Evolutionary conservation across 2,888 invertebrate genomes (phyloP).

Genomic region (Spodoptera exigua): DNA sequence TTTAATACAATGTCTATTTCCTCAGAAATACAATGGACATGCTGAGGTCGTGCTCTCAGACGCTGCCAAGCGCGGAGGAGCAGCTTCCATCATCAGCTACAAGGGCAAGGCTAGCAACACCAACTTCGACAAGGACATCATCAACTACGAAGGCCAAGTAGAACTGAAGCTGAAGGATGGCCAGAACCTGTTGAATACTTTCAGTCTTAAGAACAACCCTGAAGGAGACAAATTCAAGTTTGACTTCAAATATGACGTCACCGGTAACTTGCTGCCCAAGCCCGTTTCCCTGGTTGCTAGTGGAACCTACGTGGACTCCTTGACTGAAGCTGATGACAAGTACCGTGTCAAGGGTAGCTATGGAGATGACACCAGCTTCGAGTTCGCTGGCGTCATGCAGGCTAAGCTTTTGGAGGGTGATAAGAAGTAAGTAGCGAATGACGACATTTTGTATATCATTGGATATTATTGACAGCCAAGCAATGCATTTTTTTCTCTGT

Average conservation of each 20-base stretch:
- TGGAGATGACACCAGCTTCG: conserved; percentile 79
- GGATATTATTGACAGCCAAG: too few species aligned
- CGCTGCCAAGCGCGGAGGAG: conserved; percentile 76
- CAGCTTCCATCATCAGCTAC: conserved; percentile 75
- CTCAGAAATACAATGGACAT: conserved; percentile 74
- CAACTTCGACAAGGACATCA: conserved; percentile 69
- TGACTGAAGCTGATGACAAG: conserved; percentile 71
- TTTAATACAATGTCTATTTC: neutral
- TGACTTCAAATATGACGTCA: conserved; percentile 77
- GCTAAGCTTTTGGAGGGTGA: conserved; percentile 70
- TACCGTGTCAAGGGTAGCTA: conserved; percentile 82
- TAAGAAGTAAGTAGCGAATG: conserved; percentile 74
- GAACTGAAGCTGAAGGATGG: conserved; percentile 78
- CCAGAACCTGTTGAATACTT: conserved; percentile 72
- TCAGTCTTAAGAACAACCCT: conserved; percentile 71
- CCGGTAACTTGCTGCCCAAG: conserved; percentile 76
- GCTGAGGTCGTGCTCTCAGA: conserved; percentile 73
- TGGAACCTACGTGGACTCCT: conserved; percentile 64
- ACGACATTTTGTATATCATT: too few species aligned
- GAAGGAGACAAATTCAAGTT: conserved; percentile 73
- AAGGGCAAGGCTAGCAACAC: conserved; percentile 74
- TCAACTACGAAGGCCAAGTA: conserved; percentile 77
- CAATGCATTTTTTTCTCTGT: too few species aligned
- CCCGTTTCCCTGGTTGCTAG: conserved; percentile 68
- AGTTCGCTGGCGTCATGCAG: conserved; percentile 80